These are phyloP conservation scores for Acleris laterana DNA, from an alignment of 2,888 invertebrate genomes.

Conservation along the genomic window DNA sequence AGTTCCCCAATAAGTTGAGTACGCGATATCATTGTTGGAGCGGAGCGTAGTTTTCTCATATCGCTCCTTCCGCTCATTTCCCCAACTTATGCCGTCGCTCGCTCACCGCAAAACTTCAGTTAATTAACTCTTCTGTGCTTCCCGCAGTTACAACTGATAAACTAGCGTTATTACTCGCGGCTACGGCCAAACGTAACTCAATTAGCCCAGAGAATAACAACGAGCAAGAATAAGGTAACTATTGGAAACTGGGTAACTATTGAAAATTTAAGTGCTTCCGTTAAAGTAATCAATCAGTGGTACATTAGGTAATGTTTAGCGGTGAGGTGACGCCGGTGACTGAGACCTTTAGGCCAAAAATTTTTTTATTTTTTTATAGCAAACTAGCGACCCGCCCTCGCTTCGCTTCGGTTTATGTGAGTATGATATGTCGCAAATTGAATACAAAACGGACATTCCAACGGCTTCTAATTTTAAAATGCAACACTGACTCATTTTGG, in stretches of 20 bases:
- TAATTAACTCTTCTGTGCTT: constrained; percentile 70
- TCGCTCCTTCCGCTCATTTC: constrained; percentile 55
- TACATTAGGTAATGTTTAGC: too few relatives aligned
- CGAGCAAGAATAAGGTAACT: constrained; percentile 10
- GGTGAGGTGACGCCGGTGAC: too few relatives aligned
- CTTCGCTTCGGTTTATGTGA: too few relatives aligned
- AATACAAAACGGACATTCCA: too few relatives aligned
- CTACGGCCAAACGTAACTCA: constrained; percentile 45
- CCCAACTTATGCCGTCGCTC: constrained; percentile 55
- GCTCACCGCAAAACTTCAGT: constrained; percentile 61
- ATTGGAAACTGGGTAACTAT: not conserved
- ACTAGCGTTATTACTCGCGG: constrained; percentile 58
- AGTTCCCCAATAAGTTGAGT: constrained; percentile 58
- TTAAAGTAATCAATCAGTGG: too few relatives aligned
- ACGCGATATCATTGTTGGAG: constrained; percentile 57
- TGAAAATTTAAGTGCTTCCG: not conserved
- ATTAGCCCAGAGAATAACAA: constrained; percentile 38
- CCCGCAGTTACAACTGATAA: constrained; percentile 56
- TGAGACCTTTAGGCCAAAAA: too few relatives aligned
- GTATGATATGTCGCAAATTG: too few relatives aligned
- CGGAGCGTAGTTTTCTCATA: constrained; percentile 69
- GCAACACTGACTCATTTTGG: too few relatives aligned
- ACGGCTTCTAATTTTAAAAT: too few relatives aligned
- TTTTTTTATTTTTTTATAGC: too few relatives aligned
- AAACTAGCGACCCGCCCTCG: too few relatives aligned